Evolutionary conservation across 2,113 vertebrate genomes (phyloP).

Genomic region (Pelodiscus sinensis): DNA sequence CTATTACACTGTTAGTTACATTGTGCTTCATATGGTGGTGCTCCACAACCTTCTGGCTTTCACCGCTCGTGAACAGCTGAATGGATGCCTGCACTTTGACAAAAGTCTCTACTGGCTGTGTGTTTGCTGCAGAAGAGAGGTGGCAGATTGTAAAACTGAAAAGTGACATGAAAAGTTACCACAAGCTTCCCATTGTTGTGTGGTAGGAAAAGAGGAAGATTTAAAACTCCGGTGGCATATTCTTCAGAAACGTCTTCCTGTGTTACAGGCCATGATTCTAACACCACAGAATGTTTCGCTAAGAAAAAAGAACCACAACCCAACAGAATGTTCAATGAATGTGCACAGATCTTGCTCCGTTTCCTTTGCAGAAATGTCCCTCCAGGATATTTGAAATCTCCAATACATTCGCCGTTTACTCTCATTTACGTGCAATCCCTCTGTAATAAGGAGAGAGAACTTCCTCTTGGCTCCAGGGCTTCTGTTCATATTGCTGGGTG

Average conservation of each 20-base stretch:
- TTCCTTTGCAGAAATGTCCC: neutral
- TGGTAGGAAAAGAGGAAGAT: neutral
- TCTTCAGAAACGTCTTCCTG: neutral
- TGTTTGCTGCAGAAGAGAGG: neutral
- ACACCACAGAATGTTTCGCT: too few relatives aligned
- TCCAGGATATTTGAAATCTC: neutral
- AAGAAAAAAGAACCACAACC: neutral
- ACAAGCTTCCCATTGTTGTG: neutral
- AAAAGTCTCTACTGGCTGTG: accelerated
- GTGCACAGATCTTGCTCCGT: accelerated
- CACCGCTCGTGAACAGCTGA: accelerated
- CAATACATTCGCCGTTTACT: neutral
- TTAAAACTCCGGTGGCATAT: accelerated
- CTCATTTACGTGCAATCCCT: neutral
- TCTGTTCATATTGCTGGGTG: neutral
- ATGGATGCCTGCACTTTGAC: accelerated
- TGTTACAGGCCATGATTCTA: neutral
- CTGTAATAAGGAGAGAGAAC: neutral
- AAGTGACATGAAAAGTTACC: neutral
- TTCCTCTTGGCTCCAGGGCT: neutral
- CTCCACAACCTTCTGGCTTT: accelerated
- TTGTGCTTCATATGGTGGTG: neutral
- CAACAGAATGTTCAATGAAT: neutral
- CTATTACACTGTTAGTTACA: accelerated
- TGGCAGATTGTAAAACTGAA: accelerated